Base-by-base conservation (phyloP, 2,797 vertebrate genomes). In the Natrix natrix region DNA sequence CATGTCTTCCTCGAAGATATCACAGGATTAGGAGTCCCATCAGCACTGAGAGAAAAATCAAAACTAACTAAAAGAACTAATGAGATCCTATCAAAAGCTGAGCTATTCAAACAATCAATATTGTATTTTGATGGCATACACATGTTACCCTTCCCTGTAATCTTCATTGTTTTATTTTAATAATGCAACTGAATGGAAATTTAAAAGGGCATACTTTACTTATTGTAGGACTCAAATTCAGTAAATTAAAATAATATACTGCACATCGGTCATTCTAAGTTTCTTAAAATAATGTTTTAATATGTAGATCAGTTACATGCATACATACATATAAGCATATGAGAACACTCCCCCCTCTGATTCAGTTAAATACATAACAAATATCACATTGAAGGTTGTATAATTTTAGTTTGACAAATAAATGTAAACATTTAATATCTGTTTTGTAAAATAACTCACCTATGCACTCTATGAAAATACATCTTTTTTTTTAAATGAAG, bases 361-460 rank as follows among this genome's bases (percentile, higher is more conserved):
- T 59, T 59, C 60, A 89, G 17, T 54, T 86, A 43, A 12, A 87
- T 54, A 63, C 26, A 55, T 14, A 63, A 78, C 43, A 78, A 56
- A 24, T 43, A 56, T 61, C 54, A 88, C 7, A 92, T 66, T 63
- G 16, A n/a, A 55, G 56, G 56, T 43, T 10, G 57, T 2, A 57
- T 56, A 92, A 32, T 87, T 32, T 61, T 43, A 74, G 52, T 91
- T 83, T 83, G 74, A 48, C 0, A 93, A 91, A 16, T 57, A 90
- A 83, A 83, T 4, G 93, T 37, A 92, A 8, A 95, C 6, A 94
- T 8, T n/a, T 61, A 92, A 78, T 91, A 94, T 22, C 92, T 95
- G 66, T 32, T 88, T 93, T 87, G 14, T 16, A 32, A 91, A 90
- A 87, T 88, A 94, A 97, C 96, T 96, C 94, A 97, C 94, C 96